Conservation (phyloP, 1,140 invertebrate genomes). For the Trachymyrmex septentrionalis region DNA sequence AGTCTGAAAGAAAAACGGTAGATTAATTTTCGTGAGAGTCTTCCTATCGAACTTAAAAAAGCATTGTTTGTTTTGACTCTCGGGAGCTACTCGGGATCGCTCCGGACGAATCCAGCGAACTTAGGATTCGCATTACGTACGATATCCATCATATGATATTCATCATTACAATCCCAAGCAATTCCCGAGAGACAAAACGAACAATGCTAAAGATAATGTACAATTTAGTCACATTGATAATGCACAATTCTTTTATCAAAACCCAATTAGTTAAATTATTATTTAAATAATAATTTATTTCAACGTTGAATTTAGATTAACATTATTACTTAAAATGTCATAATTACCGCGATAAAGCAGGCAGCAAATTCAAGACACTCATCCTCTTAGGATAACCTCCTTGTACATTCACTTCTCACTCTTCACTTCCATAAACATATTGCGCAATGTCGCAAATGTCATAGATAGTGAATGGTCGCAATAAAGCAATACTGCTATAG, state of each 20-base stretch:
- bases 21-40: not conserved
- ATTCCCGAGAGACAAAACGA: no score
- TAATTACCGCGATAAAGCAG: constrained; percentile 54
- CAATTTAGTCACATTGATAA: not conserved
- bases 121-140: no score
- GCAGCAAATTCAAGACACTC: constrained; percentile 44
- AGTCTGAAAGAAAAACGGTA: constrained; percentile 59
- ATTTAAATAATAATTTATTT: not conserved
- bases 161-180: no score
- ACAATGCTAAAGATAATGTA: not conserved
- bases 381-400: constrained; percentile 28
- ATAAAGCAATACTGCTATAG: not conserved
- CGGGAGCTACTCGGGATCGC: no score
- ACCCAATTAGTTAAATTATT: not conserved
- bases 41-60: not conserved
- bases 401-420: not conserved
- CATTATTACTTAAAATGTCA: not conserved
- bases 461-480: not conserved
- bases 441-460: not conserved
- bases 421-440: not conserved
- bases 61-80: no score
- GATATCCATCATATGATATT: no score
- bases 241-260: not conserved
- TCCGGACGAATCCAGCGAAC: no score
- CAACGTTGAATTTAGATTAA: not conserved